Base-by-base conservation (phyloP, 2,888 invertebrate genomes). In the Idaea straminata region DNA sequence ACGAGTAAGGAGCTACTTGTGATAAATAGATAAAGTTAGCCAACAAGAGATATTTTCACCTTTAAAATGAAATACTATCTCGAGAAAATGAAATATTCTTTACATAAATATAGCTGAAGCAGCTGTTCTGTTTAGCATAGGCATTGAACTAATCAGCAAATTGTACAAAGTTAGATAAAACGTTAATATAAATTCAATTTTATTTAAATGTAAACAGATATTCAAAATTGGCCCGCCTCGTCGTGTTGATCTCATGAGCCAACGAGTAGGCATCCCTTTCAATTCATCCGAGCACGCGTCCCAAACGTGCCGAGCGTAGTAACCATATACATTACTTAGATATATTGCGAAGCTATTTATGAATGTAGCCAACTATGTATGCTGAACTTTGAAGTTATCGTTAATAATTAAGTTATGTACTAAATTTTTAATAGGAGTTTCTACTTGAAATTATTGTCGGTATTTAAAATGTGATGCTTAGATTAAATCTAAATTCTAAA, bases 281-380 rank as follows among this genome's bases (percentile, higher is more conserved):
- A 83, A 84, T 82, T 83, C 83, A 84, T 82, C 83, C 79, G 73
- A 75, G 81, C 84, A 84, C 84, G 83, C 80, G 76, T 77, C 68
- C 70, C 68, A 77, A 80, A 86, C 86, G 85, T 87, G 87, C 82
- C 78, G 71, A 63, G 83, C 77, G 72, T 87, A 72, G 77, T 78
- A 85, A 85, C 78, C 72, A 65, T 76, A 74, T 75, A 80, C 76
- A 79, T 80, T 80, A 79, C 47, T 7, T 47, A 47, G 47, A 47
- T 47, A 47, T 47, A 47, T 47, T 47, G 47, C 47, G 47, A 13
- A 47, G 47, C 47, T 47, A 47, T 47, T 47, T 47, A 47, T 47
- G 47, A 47, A 47, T 47, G 47, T 47, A 47, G 47, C 47, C 47
- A 47, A 47, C 47, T 47, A 47, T 47, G 47, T 47, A 47, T 10